Conservation (phyloP, 1,140 invertebrate genomes). For the Brachionus plicatilis region DNA sequence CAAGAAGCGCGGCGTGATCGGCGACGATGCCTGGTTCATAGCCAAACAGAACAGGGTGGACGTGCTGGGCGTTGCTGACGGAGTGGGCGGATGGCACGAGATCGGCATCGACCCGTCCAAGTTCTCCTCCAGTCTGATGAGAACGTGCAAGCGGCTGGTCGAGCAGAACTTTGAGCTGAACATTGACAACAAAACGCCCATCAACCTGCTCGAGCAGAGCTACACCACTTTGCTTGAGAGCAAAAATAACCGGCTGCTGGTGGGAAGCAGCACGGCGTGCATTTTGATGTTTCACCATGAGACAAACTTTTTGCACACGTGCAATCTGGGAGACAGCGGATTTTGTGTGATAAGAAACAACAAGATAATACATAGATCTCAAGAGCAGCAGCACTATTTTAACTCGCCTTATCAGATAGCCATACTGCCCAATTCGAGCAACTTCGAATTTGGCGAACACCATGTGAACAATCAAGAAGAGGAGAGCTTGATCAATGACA, state of each 20-base stretch:
- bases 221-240: constrained; percentile 17
- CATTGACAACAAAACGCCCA: constrained; percentile 11
- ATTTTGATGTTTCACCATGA: constrained; percentile 83
- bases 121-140: constrained; percentile 87
- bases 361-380: constrained; percentile 78
- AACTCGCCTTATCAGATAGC: constrained; percentile 96
- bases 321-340: constrained; percentile 94
- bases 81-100: constrained; percentile 90
- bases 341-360: constrained; percentile 70
- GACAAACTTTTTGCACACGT: constrained; percentile 80
- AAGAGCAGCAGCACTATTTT: constrained; percentile 96
- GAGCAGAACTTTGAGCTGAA: constrained; percentile 56
- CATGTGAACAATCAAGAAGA: neutral
- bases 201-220: constrained; percentile 26
- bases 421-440: constrained; percentile 62
- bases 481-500: constrained; percentile 4
- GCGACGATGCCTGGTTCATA: constrained; percentile 38
- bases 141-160: constrained; percentile 84
- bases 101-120: constrained; percentile 96
- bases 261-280: constrained; percentile 93
- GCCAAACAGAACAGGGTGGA: neutral
- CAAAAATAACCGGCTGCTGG: constrained; percentile 40
- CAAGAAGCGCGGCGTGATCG: constrained; percentile 19
- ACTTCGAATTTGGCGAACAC: neutral
- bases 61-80: constrained; percentile 78